Evolutionary conservation across 1,140 invertebrate species (phyloP).

Genomic region (Polypedilum pembai): DNA sequence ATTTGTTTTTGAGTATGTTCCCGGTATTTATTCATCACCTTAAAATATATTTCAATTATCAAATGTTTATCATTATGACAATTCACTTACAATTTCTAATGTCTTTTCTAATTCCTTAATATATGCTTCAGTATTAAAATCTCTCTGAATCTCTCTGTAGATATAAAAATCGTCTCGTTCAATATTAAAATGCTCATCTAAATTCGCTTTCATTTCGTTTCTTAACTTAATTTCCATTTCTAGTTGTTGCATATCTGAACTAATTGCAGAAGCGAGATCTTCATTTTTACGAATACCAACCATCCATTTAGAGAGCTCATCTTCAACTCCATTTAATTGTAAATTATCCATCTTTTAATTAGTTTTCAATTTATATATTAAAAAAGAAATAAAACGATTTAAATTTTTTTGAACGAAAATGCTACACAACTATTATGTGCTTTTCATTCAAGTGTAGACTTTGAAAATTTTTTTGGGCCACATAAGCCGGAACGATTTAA

Average conservation of each 20-base stretch:
- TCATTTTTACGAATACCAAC: background rate
- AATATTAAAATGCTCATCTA: background rate
- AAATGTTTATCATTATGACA: background rate
- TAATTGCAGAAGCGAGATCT: background rate
- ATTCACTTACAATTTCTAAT: background rate
- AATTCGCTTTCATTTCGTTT: background rate
- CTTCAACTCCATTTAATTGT: background rate
- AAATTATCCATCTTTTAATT: background rate
- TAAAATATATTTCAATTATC: background rate
- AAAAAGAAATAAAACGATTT: background rate
- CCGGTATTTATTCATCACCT: background rate
- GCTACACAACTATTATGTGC: background rate
- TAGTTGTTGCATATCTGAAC: background rate
- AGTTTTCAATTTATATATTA: background rate
- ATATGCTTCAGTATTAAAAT: background rate
- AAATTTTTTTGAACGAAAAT: background rate
- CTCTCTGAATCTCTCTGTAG: background rate
- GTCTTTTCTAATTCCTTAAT: background rate
- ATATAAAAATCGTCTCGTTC: background rate
- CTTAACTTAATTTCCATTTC: background rate
- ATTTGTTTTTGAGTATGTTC: background rate
- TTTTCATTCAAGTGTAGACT: background rate
- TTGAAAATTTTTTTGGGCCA: background rate
- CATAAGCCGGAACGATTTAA: background rate
- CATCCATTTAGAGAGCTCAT: background rate